Conservation (phyloP, 92 coral and sea anemone species). For the Micromussa lordhowensis region DNA sequence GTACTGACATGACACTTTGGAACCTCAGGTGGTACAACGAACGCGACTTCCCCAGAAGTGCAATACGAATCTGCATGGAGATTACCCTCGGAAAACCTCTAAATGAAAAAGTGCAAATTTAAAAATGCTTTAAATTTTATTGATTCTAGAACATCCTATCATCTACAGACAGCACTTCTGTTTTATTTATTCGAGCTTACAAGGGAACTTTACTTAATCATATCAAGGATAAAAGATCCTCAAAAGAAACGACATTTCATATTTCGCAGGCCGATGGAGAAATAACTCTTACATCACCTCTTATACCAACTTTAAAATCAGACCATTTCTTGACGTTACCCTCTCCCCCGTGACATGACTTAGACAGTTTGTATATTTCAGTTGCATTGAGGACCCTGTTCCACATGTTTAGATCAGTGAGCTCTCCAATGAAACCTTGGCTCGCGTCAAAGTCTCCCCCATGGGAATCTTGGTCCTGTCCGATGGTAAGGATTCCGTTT, state of each 20-base stretch:
- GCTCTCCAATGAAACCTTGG: constrained; percentile 19
- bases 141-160: too few relatives aligned
- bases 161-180: too few relatives aligned
- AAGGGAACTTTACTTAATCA: not conserved
- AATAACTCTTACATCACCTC: constrained; percentile 30
- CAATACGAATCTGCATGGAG: too few relatives aligned
- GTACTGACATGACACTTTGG: too few relatives aligned
- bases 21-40: too few relatives aligned
- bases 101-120: too few relatives aligned
- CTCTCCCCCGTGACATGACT: constrained; percentile 10
- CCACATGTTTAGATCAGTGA: constrained; percentile 42
- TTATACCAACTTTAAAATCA: constrained; percentile 25
- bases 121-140: too few relatives aligned
- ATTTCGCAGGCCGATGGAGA: constrained; percentile 26
- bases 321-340: constrained; percentile 41
- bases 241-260: not conserved
- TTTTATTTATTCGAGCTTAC: too few relatives aligned
- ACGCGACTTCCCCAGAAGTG: too few relatives aligned
- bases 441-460: constrained; percentile 5
- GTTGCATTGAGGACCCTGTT: constrained; percentile 6
- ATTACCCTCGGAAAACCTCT: too few relatives aligned
- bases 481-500: constrained; percentile 19
- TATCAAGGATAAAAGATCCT: not conserved
- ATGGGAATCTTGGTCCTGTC: constrained; percentile 34
- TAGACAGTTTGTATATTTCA: constrained; percentile 6